Evolutionary conservation across 2,888 invertebrate genomes (phyloP), one percentile per base, ranked within the genome.

Genomic region (Cyclophora punctaria): DNA sequence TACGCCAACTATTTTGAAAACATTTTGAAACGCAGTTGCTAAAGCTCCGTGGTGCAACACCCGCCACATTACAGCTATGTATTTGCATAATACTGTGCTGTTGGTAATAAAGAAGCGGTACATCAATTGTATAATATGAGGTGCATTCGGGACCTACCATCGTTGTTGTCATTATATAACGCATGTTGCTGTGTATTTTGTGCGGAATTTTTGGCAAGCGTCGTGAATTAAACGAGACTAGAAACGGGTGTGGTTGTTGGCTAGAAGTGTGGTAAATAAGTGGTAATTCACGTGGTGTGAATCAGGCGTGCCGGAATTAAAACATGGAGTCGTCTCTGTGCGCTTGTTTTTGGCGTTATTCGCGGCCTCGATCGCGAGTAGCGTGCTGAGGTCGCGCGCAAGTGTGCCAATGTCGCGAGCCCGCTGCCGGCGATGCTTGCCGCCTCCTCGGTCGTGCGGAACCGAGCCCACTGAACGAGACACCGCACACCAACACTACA

Each of bases 391-490:
- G 86, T 83, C 86, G 82, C 73, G 74, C 77, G 73, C 80, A 87
- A 86, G 76, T 85, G 83, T 87, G 87, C 87, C 88, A 87, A 87
- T 87, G 87, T 88, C 87, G 75, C 74, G 68, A 63, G 67, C 60
- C 63, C 67, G 65, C 67, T 69, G 59, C 57, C 68, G 67, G 69
- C 61, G 63, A 60, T 62, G 63, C 62, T 59, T 58, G 56, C 65
- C 69, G 67, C 73, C 74, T 65, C 72, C 67, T 71, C 78, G 68
- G 61, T 78, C 83, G 78, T 78, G 83, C 84, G 80, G 83, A 83
- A 86, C 85, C 67, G 71, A 73, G 60, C 64, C 63, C 37, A 37
- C 37, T 35, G 34, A 45, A 53, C 50, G 20, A 20, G 20, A 48
- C 48, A 51, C 33, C 42, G 42, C 41, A 49, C 41, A 20, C 20